These are phyloP conservation scores for Drosophila guanche DNA, from an alignment of 1,140 invertebrate species.

Conservation along the genomic window DNA sequence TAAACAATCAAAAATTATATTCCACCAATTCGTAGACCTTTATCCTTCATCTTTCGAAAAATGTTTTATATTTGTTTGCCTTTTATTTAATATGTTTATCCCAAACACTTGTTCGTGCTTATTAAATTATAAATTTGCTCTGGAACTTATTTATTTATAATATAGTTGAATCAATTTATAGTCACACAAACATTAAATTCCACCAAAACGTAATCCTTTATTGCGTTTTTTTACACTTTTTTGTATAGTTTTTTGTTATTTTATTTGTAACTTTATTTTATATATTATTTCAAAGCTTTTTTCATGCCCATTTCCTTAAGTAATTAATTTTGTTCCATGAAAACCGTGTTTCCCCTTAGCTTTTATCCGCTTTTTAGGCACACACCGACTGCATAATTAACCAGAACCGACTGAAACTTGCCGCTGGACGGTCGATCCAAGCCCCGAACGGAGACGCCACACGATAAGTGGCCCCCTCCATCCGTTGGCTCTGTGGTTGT, in stretches of 20 bases:
- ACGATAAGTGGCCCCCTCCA: constrained; percentile 15
- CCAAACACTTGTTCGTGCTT: too few relatives aligned
- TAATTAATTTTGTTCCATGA: background rate
- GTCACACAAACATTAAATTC: too few relatives aligned
- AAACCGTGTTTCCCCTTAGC: too few relatives aligned
- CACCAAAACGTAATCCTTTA: background rate
- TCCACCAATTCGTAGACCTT: too few relatives aligned
- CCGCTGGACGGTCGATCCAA: constrained; percentile 8
- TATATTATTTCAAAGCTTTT: background rate
- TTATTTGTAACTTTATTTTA: background rate
- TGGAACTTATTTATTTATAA: background rate
- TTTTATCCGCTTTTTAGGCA: constrained; percentile 9
- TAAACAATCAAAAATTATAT: too few relatives aligned
- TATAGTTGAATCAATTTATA: background rate
- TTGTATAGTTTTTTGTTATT: background rate
- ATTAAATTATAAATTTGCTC: too few relatives aligned
- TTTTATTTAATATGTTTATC: background rate
- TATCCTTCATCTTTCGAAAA: too few relatives aligned
- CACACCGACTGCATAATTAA: constrained; percentile 12
- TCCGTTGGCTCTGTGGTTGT: background rate
- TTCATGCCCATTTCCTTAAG: background rate
- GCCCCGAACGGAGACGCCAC: constrained; percentile 5
- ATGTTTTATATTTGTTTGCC: background rate
- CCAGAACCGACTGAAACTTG: constrained; percentile 25
- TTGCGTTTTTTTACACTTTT: background rate